Evolutionary conservation across 2,113 vertebrate species (phyloP).

Genomic region (Platysteira castanea): DNA sequence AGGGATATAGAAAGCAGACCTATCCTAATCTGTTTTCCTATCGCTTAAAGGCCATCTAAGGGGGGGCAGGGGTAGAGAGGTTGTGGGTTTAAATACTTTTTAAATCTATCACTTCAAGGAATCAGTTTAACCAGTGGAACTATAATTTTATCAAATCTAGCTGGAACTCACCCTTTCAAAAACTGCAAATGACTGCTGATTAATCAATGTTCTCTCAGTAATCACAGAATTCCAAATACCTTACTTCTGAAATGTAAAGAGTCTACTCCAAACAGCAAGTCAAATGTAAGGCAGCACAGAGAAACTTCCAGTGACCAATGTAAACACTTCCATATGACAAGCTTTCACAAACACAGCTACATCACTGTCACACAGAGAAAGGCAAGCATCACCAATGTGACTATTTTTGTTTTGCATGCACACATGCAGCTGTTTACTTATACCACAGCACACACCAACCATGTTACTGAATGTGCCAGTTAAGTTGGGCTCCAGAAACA

Average conservation of each 20-base stretch:
- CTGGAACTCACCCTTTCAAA: neutral
- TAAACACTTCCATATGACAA: slow-evolving; percentile 47
- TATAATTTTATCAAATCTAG: neutral
- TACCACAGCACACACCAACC: neutral
- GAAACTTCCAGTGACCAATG: slow-evolving; percentile 27
- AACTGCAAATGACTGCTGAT: neutral
- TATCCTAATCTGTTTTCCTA: neutral
- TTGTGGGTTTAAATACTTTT: neutral
- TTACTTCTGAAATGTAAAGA: slow-evolving; percentile 35
- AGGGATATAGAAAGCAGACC: neutral
- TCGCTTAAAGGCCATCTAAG: neutral
- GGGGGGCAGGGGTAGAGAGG: neutral
- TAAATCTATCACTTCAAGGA: neutral
- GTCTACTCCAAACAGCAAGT: slow-evolving; percentile 29
- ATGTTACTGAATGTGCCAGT: slow-evolving; percentile 15
- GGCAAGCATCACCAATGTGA: slow-evolving; percentile 44
- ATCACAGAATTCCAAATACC: slow-evolving; percentile 31
- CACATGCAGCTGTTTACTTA: slow-evolving; percentile 33
- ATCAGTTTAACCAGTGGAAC: neutral
- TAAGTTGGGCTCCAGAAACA: slow-evolving; percentile 18
- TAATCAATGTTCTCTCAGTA: neutral
- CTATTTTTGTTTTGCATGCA: slow-evolving; percentile 55
- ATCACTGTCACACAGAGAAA: slow-evolving; percentile 47
- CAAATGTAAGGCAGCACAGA: slow-evolving; percentile 32
- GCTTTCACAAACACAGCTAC: slow-evolving; percentile 45